phyloP scores from a whole-genome alignment of 1,140 invertebrate species.

The Conus betulinus region DNA sequence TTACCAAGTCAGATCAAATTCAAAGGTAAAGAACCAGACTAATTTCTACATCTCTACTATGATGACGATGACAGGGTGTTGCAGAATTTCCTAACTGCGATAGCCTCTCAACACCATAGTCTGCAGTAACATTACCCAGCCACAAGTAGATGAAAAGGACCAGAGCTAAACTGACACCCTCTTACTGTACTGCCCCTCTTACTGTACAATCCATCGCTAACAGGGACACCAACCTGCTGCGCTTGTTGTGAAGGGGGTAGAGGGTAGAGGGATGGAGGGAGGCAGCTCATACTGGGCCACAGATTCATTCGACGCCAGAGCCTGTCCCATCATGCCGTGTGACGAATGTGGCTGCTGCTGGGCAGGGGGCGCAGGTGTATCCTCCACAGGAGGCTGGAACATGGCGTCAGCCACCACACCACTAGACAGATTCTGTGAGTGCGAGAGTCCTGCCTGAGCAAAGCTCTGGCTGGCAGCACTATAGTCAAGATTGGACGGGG shows the following conservation, averaged over 20 bases:
- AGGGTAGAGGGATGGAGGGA: constrained; percentile 63
- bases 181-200: too few species aligned
- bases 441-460: constrained; percentile 25
- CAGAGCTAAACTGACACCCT: too few species aligned
- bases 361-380: neutral
- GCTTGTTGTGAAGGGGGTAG: constrained; percentile 60
- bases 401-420: constrained; percentile 5
- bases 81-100: too few species aligned
- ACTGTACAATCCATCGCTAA: too few species aligned
- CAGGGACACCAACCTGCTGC: constrained; percentile 23
- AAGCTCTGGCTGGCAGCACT: constrained; percentile 29
- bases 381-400: constrained; percentile 25
- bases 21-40: too few species aligned
- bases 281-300: constrained; percentile 67
- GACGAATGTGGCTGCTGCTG: constrained; percentile 20
- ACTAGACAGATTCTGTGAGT: constrained; percentile 29
- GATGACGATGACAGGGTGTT: too few species aligned
- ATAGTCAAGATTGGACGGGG: constrained; percentile 25
- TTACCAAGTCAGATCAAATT: too few species aligned
- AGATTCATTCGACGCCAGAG: constrained; percentile 39
- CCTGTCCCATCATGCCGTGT: constrained; percentile 37
- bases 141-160: too few species aligned
- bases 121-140: too few species aligned
- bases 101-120: too few species aligned
- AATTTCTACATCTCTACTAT: too few species aligned